Percentiles rank a stretch among this genome's conserved stretches.
phyloP scores from a whole-genome alignment of 2,797 vertebrate genomes.

The Crocodylus rhombifer region DNA sequence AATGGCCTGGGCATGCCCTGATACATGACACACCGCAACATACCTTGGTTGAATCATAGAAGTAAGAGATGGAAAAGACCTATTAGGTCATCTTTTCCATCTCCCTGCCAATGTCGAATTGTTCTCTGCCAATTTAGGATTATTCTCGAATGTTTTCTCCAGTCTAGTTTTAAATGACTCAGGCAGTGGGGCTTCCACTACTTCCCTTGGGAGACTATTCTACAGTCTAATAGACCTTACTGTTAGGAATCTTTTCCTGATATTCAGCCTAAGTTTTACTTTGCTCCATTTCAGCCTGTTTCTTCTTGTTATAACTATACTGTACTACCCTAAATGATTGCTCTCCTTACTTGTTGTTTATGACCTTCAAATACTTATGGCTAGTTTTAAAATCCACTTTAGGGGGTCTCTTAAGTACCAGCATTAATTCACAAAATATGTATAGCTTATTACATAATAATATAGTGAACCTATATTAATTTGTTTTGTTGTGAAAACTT shows the following conservation, averaged over 20 bases:
- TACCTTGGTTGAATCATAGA: constrained; percentile 81
- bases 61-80: constrained; percentile 83
- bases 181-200: constrained; percentile 78
- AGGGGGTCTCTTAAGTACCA: constrained; percentile 17
- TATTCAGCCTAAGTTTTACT: constrained; percentile 80
- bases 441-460: constrained; percentile 40
- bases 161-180: constrained; percentile 81
- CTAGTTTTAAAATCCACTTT: constrained; percentile 60
- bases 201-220: constrained; percentile 77
- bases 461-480: constrained; percentile 32
- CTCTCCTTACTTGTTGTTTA: constrained; percentile 72
- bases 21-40: constrained; percentile 71
- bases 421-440: neutral
- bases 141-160: constrained; percentile 82
- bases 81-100: constrained; percentile 84
- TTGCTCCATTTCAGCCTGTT: constrained; percentile 78
- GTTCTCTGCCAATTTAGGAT: constrained; percentile 82
- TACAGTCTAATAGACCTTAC: constrained; percentile 77
- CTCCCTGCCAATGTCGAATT: constrained; percentile 74
- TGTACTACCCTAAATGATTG: constrained; percentile 74
- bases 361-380: constrained; percentile 73
- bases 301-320: constrained; percentile 75
- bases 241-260: constrained; percentile 81
- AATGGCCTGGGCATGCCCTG: constrained; percentile 73
- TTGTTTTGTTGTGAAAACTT: constrained; percentile 40